Conservation (phyloP, 2,888 invertebrate species). For the Gasteruption jaculator region DNA sequence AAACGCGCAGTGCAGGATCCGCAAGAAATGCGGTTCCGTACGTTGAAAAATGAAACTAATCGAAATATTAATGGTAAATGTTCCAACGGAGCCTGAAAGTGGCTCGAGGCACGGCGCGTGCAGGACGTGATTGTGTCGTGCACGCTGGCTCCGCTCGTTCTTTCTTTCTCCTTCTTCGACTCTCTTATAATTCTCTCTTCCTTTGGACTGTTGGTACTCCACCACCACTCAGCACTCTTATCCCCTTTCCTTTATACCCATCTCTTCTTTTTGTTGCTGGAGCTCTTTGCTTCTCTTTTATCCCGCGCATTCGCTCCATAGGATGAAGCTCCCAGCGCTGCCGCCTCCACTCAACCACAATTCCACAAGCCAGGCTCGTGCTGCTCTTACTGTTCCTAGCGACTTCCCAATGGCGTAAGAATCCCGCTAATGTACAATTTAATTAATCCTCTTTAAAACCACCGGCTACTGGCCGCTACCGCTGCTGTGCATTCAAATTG, state of each 20-base stretch:
- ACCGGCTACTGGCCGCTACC: no score
- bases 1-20: slow-evolving; percentile 19
- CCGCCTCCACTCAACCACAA: slow-evolving; percentile 43
- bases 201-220: no score
- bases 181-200: slow-evolving; percentile 25
- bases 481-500: no score
- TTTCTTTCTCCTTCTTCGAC: slow-evolving; percentile 18
- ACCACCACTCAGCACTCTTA: slow-evolving; percentile 25
- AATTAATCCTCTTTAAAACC: no score
- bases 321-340: slow-evolving; percentile 41
- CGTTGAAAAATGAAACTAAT: background rate
- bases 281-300: slow-evolving; percentile 30
- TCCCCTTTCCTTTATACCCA: slow-evolving; percentile 25
- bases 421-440: no score
- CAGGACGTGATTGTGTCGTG: slow-evolving; percentile 50
- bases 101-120: slow-evolving; percentile 50
- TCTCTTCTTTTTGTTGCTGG: slow-evolving; percentile 30
- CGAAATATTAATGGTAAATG: slow-evolving; percentile 1
- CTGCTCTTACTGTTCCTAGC: slow-evolving; percentile 44
- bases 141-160: no score
- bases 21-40: background rate
- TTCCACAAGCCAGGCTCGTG: slow-evolving; percentile 34
- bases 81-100: slow-evolving; percentile 40
- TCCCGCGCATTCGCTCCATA: slow-evolving; percentile 25
- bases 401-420: slow-evolving; percentile 39